phyloP scores from a whole-genome alignment of 2,113 vertebrate species.

The Eubucco bourcierii region DNA sequence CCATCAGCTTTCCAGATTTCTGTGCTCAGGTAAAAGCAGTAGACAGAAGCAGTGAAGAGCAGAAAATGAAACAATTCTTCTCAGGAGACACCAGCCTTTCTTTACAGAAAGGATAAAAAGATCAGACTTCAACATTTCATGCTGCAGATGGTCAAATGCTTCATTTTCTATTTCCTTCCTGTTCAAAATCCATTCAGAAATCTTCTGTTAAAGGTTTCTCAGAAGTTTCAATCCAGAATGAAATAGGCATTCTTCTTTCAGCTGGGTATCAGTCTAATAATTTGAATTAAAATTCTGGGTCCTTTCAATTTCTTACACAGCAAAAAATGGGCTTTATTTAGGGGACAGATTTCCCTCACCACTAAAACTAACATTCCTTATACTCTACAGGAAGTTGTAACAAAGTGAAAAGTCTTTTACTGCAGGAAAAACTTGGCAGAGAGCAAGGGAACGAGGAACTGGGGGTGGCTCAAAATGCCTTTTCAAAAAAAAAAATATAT shows the following conservation, averaged over 20 bases:
- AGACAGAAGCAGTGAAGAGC: neutral
- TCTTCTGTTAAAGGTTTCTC: slow-evolving; percentile 3
- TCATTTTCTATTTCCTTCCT: neutral
- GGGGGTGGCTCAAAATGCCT: neutral
- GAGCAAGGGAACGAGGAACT: neutral
- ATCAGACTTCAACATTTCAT: neutral
- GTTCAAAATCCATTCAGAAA: neutral
- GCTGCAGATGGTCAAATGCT: neutral
- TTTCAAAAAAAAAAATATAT: too few relatives aligned
- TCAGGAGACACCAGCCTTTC: neutral
- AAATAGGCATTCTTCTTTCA: neutral
- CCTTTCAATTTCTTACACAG: neutral
- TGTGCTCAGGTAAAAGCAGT: neutral
- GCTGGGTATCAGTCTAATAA: neutral
- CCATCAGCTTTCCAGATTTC: neutral
- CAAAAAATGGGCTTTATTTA: neutral
- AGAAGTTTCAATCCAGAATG: neutral
- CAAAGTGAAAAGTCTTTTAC: neutral
- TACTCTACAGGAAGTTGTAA: neutral
- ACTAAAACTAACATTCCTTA: neutral
- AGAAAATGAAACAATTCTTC: neutral
- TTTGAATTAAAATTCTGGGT: neutral
- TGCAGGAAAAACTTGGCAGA: neutral
- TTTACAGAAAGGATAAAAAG: neutral
- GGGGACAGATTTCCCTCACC: neutral